A percentile compares a stretch with the other conserved stretches of the same genome.
These are phyloP conservation scores for Trichoplusia ni DNA, from an alignment of 1,140 invertebrate species.

Conservation along the genomic window DNA sequence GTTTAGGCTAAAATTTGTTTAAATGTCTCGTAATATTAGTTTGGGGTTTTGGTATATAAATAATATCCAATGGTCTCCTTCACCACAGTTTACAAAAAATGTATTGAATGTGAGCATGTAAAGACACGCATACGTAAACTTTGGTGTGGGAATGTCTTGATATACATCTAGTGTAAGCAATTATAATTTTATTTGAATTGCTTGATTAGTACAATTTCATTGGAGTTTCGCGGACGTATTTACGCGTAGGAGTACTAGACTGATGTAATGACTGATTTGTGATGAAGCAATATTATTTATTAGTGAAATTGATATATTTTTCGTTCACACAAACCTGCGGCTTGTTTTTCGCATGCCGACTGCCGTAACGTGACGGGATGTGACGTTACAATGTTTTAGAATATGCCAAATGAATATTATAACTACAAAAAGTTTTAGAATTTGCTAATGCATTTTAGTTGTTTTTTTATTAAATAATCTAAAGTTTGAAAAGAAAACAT, in stretches of 20 bases:
- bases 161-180: constrained; percentile 12
- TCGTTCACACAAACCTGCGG: constrained; percentile 16
- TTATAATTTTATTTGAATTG: constrained; percentile 18
- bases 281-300: constrained; percentile 80
- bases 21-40: constrained; percentile 25
- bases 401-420: constrained; percentile 16
- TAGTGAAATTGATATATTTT: constrained; percentile 56
- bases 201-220: constrained; percentile 41
- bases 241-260: constrained; percentile 61
- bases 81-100: constrained; percentile 17
- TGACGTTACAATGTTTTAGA: neutral
- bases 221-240: constrained; percentile 33
- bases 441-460: neutral
- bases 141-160: constrained; percentile 15
- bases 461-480: neutral
- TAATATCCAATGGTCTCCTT: neutral
- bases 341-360: neutral
- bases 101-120: neutral
- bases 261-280: constrained; percentile 77
- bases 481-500: neutral
- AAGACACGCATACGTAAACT: constrained; percentile 3
- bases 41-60: constrained; percentile 19
- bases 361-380: neutral
- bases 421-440: neutral
- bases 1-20: constrained; percentile 24